Evolutionary conservation across 2,888 invertebrate genomes (phyloP).

Genomic region (Pterobdella sp.): DNA sequence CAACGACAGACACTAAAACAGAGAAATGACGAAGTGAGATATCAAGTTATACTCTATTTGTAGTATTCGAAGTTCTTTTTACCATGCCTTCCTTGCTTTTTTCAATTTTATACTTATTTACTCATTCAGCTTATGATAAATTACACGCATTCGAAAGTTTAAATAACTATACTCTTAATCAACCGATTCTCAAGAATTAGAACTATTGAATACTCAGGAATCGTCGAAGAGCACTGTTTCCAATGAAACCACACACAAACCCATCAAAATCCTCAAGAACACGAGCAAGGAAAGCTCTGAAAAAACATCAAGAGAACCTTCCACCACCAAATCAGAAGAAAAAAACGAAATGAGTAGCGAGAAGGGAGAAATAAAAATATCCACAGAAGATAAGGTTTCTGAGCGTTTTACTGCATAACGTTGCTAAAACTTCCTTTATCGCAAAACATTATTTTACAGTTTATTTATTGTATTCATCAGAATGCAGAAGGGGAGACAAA

Average conservation of each 20-base stretch:
- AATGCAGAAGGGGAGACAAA: neutral
- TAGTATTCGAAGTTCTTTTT: neutral
- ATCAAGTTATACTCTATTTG: too few species aligned
- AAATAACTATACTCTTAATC: too few species aligned
- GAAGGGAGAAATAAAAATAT: too few species aligned
- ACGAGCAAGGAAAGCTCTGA: neutral
- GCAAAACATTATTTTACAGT: too few species aligned
- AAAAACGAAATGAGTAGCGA: neutral
- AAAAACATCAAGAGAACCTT: neutral
- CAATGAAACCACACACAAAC: neutral
- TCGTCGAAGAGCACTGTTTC: neutral
- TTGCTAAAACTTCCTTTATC: too few species aligned
- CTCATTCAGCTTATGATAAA: too few species aligned
- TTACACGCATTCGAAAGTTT: too few species aligned
- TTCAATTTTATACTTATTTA: too few species aligned
- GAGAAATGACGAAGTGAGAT: neutral
- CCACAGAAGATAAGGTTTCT: too few species aligned
- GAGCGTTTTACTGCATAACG: too few species aligned
- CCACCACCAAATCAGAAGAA: neutral
- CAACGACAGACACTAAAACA: neutral
- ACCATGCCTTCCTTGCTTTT: too few species aligned
- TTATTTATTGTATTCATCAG: too few species aligned
- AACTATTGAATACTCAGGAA: neutral
- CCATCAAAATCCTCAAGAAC: constrained; percentile 1
- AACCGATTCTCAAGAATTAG: neutral